Evolutionary conservation across 2,113 vertebrate genomes (phyloP).

Genomic region (Carassius gibelio): DNA sequence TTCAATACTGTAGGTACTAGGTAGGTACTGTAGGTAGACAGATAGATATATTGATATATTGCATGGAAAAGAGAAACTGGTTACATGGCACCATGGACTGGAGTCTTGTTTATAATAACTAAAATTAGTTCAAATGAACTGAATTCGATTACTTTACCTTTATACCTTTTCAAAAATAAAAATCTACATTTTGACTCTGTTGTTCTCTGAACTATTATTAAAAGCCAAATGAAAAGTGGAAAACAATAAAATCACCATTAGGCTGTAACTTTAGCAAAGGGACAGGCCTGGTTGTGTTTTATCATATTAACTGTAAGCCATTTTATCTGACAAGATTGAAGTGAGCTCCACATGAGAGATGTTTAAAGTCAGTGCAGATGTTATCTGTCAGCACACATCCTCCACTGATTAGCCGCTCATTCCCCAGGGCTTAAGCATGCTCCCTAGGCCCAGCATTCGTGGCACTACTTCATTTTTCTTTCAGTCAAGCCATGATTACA

Average conservation of each 20-base stretch:
- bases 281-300: neutral
- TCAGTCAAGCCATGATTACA: constrained; percentile 44
- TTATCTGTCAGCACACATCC: constrained; percentile 16
- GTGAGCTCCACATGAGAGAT: neutral
- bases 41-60: too few species aligned
- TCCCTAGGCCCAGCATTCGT: neutral
- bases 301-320: neutral
- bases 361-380: constrained; percentile 15
- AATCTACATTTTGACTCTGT: neutral
- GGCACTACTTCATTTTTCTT: constrained; percentile 27
- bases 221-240: neutral
- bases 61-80: neutral
- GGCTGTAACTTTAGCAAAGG: neutral
- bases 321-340: neutral
- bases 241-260: neutral
- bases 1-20: too few species aligned
- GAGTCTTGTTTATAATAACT: neutral
- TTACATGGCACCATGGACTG: neutral
- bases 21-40: too few species aligned
- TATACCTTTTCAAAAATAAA: neutral
- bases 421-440: constrained; percentile 2
- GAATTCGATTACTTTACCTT: neutral
- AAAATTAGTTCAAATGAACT: neutral
- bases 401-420: constrained; percentile 17
- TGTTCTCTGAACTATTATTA: neutral